Percentiles rank a stretch among this genome's conserved stretches.
Evolutionary conservation across 2,888 invertebrate species (phyloP).

Genomic region (Thymelicus acteon): DNA sequence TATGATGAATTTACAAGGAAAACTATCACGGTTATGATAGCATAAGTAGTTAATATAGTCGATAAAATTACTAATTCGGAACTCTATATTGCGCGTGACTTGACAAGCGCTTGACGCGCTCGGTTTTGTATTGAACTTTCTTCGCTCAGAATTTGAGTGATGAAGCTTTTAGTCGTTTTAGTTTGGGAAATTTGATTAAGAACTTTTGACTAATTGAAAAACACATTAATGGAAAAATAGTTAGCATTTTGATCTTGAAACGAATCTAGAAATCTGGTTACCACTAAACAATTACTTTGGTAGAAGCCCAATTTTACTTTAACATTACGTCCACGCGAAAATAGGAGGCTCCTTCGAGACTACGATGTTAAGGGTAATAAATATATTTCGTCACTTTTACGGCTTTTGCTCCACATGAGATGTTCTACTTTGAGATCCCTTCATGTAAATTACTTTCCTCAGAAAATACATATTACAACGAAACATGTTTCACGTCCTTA

Average conservation of each 20-base stretch:
- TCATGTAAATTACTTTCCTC: slow-evolving; percentile 5
- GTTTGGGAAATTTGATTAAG: neutral
- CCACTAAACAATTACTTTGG: neutral
- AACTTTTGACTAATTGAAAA: neutral
- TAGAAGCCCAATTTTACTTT: neutral
- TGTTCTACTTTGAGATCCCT: neutral
- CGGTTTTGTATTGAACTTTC: neutral
- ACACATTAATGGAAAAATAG: neutral
- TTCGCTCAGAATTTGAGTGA: neutral
- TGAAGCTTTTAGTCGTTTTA: neutral
- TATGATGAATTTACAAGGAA: too few species aligned
- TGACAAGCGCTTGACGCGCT: too few species aligned
- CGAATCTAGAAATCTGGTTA: neutral
- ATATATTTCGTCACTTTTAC: slow-evolving; percentile 14
- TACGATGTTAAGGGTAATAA: slow-evolving; percentile 5
- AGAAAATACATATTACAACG: neutral
- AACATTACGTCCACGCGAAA: neutral
- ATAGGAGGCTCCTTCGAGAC: slow-evolving; percentile 1
- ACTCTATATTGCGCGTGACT: too few species aligned
- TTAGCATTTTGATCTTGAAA: neutral
- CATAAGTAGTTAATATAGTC: too few species aligned
- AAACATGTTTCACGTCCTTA: neutral
- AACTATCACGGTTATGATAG: too few species aligned
- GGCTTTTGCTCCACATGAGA: neutral
- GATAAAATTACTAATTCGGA: too few species aligned